Conservation (phyloP, 2,888 invertebrate species). For the Barypeithes pellucidus region DNA sequence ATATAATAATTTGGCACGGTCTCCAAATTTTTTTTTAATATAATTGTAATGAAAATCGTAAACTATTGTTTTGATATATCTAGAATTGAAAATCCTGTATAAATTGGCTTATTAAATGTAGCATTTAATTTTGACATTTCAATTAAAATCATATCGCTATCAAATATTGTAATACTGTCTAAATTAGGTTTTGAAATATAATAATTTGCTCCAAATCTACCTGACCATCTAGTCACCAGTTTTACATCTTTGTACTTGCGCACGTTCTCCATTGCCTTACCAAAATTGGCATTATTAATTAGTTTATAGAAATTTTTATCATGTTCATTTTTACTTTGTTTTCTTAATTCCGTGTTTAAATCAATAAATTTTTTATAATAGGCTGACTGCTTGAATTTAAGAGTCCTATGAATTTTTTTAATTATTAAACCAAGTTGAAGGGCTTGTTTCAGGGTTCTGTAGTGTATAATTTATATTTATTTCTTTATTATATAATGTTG, state of each 20-base stretch:
- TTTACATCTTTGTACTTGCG: slow-evolving; percentile 34
- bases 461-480: slow-evolving; percentile 17
- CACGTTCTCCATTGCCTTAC: slow-evolving; percentile 28
- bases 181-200: slow-evolving; percentile 34
- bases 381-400: slow-evolving; percentile 17
- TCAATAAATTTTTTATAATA: slow-evolving; percentile 11
- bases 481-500: not conserved
- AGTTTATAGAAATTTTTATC: slow-evolving; percentile 20
- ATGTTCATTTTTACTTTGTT: slow-evolving; percentile 1
- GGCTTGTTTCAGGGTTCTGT: slow-evolving; percentile 7
- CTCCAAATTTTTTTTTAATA: no score
- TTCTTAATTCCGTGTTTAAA: slow-evolving; percentile 11
- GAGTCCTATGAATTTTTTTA: slow-evolving; percentile 16
- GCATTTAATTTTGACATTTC: slow-evolving; percentile 29
- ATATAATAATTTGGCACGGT: no score
- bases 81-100: slow-evolving; percentile 20
- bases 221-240: slow-evolving; percentile 34
- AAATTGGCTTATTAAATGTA: slow-evolving; percentile 36
- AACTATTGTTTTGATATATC: no score
- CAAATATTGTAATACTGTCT: slow-evolving; percentile 13
- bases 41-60: no score
- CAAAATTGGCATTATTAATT: not conserved
- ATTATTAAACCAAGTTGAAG: slow-evolving; percentile 22
- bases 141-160: slow-evolving; percentile 14
- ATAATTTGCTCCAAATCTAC: slow-evolving; percentile 26